Evolutionary conservation across 2,797 vertebrate species (phyloP).

Genomic region (Xerus rutilus): DNA sequence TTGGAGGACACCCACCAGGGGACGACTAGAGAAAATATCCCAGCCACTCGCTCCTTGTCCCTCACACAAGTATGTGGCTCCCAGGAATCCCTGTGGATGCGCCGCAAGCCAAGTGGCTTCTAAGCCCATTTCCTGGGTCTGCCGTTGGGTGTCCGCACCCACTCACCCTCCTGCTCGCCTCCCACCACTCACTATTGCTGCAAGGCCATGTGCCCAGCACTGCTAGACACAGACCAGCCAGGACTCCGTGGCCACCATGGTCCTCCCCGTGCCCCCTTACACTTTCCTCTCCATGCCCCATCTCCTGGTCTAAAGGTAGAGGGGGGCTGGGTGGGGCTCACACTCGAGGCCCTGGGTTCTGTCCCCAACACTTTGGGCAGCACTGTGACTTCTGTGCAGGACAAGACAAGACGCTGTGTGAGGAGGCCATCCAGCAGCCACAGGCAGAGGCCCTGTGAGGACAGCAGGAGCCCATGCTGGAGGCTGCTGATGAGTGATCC

Average conservation of each 20-base stretch:
- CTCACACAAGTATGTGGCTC: not conserved
- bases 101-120: not conserved
- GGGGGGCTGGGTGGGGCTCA: no score
- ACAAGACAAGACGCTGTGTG: not conserved
- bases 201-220: no score
- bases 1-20: not conserved
- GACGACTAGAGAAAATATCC: not conserved
- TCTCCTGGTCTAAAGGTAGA: not conserved
- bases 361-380: no score
- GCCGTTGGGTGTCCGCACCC: not conserved
- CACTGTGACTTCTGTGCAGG: no score
- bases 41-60: not conserved
- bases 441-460: not conserved
- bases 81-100: no score
- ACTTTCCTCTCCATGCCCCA: not conserved
- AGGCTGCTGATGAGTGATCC: fast-evolving
- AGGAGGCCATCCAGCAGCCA: not conserved
- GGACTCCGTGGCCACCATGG: not conserved
- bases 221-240: no score
- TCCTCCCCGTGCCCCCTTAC: not conserved
- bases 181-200: no score
- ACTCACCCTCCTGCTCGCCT: no score
- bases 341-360: not conserved
- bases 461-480: no score
- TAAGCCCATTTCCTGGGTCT: not conserved